phyloP scores from a whole-genome alignment of 2,888 invertebrate species.

The Callinectes sapidus region DNA sequence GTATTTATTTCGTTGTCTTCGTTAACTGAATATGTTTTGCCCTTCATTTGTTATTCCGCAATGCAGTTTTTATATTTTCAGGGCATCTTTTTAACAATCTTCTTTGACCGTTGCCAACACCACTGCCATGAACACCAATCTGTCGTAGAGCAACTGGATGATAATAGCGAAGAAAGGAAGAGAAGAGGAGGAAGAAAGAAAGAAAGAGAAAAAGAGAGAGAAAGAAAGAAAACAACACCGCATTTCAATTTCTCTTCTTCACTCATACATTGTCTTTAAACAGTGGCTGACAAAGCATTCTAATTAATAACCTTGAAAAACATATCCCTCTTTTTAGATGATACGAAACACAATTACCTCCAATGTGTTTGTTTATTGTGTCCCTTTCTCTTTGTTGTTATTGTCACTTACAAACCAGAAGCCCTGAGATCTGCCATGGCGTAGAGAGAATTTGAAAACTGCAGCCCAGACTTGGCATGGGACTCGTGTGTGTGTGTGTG shows the following conservation, averaged over 20 bases:
- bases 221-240: neutral
- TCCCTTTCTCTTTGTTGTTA: neutral
- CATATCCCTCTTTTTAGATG: neutral
- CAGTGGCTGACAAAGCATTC: neutral
- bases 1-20: neutral
- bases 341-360: neutral
- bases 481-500: neutral
- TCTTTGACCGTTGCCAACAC: neutral
- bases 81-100: neutral
- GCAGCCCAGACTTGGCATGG: neutral
- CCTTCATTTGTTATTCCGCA: neutral
- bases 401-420: neutral
- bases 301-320: neutral
- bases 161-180: neutral
- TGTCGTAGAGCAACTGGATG: neutral
- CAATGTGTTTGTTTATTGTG: neutral
- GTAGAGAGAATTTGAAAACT: neutral
- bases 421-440: neutral
- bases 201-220: neutral
- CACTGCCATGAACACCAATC: neutral
- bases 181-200: neutral
- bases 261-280: neutral
- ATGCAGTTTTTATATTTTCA: neutral
- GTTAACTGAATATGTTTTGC: neutral
- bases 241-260: neutral